A percentile compares a stretch with the other conserved stretches of the same genome.
Conservation (phyloP, 1,140 invertebrate species). For the Planococcus citri region DNA sequence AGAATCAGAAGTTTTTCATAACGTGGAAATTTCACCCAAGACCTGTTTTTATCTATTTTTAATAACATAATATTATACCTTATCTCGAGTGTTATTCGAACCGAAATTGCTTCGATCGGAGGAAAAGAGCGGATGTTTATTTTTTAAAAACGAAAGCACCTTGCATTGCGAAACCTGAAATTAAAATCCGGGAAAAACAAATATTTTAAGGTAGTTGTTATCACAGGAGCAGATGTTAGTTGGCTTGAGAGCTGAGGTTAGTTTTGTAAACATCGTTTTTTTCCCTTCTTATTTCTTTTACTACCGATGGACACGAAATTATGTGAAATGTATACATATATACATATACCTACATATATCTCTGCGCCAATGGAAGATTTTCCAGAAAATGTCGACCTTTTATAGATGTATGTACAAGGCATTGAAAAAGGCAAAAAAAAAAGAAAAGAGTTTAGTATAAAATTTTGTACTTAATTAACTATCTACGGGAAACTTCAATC, state of each 20-base stretch:
- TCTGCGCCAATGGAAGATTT: no score
- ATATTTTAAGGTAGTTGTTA: not conserved
- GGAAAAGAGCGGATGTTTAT: slow-evolving; percentile 6
- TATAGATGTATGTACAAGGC: no score
- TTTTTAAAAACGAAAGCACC: not conserved
- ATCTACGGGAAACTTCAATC: no score
- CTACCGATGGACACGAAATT: not conserved
- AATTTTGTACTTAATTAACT: no score
- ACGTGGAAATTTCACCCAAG: not conserved
- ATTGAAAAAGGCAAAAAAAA: no score
- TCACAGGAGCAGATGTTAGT: not conserved
- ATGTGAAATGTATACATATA: no score
- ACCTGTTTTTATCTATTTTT: not conserved
- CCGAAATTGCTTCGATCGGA: not conserved
- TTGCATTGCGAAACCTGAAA: not conserved
- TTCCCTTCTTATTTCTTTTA: no score
- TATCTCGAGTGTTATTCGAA: not conserved
- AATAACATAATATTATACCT: not conserved
- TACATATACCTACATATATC: no score
- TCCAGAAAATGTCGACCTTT: no score
- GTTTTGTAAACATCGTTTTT: not conserved
- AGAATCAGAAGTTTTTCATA: not conserved
- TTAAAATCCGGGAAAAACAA: slow-evolving; percentile 5
- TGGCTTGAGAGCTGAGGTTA: not conserved
- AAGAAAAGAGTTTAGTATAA: no score